Evolutionary conservation across 2,113 vertebrate species (phyloP).

Genomic region (Pipa parva): DNA sequence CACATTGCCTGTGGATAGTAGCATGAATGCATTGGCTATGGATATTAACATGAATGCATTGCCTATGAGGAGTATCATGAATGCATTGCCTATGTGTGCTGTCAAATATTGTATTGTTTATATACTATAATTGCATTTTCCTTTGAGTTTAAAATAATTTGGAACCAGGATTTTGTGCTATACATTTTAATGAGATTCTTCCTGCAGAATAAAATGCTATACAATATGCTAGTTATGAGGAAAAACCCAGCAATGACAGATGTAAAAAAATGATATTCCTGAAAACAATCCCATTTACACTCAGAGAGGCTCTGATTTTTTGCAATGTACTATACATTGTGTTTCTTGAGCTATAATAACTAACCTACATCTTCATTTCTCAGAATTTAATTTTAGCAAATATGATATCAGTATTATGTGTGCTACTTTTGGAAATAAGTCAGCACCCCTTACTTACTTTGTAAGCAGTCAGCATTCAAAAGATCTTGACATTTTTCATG

Average conservation of each 20-base stretch:
- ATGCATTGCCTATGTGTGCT: too few species aligned
- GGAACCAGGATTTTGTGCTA: too few species aligned
- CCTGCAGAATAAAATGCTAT: neutral
- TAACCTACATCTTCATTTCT: neutral
- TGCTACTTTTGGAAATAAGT: neutral
- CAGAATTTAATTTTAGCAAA: neutral
- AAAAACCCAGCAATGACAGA: neutral
- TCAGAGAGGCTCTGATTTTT: neutral
- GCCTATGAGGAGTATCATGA: too few species aligned
- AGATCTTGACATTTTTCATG: slow-evolving; percentile 98
- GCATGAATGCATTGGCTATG: too few species aligned
- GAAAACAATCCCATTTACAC: neutral
- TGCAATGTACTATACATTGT: neutral
- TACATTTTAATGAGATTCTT: slow-evolving; percentile 10
- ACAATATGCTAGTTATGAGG: neutral
- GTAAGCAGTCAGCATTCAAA: slow-evolving; percentile 93
- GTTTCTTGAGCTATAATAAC: too few species aligned
- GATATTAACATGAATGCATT: too few species aligned
- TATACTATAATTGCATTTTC: too few species aligned
- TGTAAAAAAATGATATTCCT: neutral
- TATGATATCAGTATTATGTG: neutral
- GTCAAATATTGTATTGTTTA: too few species aligned
- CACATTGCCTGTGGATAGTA: too few species aligned
- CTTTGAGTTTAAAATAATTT: too few species aligned
- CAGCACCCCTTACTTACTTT: slow-evolving; percentile 75